Percentiles rank a stretch among this genome's conserved stretches.
Conservation (phyloP, 2,888 invertebrate genomes). For the Drosophila maculinotata region DNA sequence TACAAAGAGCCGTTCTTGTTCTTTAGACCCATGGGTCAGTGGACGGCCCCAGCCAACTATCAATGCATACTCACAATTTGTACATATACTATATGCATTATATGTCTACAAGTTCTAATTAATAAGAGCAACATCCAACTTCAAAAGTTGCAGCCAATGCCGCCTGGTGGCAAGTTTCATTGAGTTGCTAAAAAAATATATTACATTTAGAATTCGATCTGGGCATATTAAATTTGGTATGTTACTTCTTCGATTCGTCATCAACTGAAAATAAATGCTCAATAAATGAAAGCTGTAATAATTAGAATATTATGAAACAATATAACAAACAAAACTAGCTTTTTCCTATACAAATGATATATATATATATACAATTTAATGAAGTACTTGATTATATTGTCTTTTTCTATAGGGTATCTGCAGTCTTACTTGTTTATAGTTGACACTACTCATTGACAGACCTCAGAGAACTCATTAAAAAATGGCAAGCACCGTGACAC, state of each 20-base stretch:
- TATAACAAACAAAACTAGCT: too few relatives aligned
- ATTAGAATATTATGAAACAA: too few relatives aligned
- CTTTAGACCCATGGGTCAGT: constrained; percentile 45
- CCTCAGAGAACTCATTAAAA: constrained; percentile 50
- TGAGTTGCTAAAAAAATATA: constrained; percentile 5
- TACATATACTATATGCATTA: constrained; percentile 3
- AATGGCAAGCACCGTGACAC: constrained; percentile 63
- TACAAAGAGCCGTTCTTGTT: constrained; percentile 70
- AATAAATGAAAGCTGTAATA: too few relatives aligned
- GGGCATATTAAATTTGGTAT: too few relatives aligned
- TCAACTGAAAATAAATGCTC: too few relatives aligned
- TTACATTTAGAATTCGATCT: too few relatives aligned
- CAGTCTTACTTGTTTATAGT: constrained; percentile 22
- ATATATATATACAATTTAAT: too few relatives aligned
- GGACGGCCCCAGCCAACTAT: constrained; percentile 16
- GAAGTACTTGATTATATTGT: too few relatives aligned
- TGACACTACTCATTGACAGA: constrained; percentile 38
- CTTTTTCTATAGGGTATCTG: constrained; percentile 1
- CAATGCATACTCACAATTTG: constrained; percentile 8
- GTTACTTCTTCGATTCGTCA: constrained; percentile 4
- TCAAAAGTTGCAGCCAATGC: constrained; percentile 37
- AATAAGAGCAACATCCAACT: constrained; percentile 58
- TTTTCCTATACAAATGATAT: too few relatives aligned
- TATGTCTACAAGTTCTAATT: constrained; percentile 53
- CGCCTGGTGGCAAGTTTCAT: constrained; percentile 29